Percentiles rank a stretch among this genome's conserved stretches.
phyloP scores from a whole-genome alignment of 1,140 invertebrate genomes.

The Harlomillsia oculata region DNA sequence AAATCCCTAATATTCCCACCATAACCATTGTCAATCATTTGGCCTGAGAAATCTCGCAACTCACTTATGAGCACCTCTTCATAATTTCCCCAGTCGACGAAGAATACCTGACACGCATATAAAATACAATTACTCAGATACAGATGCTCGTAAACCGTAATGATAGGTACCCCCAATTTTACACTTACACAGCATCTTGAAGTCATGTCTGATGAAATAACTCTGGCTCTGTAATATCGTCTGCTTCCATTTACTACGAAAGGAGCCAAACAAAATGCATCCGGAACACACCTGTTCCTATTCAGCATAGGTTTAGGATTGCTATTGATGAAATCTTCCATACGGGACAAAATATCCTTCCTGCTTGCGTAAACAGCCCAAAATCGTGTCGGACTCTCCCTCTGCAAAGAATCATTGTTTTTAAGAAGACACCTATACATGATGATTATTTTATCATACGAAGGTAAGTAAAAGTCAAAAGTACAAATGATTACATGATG shows the following conservation, averaged over 20 bases:
- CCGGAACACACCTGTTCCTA: neutral
- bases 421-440: too few relatives aligned
- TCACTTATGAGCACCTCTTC: slow-evolving; percentile 30
- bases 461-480: neutral
- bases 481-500: neutral
- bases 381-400: slow-evolving; percentile 27
- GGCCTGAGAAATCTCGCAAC: slow-evolving; percentile 5
- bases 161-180: too few relatives aligned
- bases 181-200: too few relatives aligned
- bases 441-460: too few relatives aligned
- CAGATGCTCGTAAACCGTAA: too few relatives aligned
- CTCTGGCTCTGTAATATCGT: too few relatives aligned
- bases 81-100: slow-evolving; percentile 68
- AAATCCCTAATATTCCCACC: neutral
- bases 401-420: slow-evolving; percentile 19
- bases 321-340: slow-evolving; percentile 7
- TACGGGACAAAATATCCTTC: neutral
- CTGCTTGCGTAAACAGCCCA: slow-evolving; percentile 15
- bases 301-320: neutral
- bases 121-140: too few relatives aligned
- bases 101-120: slow-evolving; percentile 56
- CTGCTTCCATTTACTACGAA: too few relatives aligned
- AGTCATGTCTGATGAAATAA: too few relatives aligned
- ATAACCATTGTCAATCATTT: neutral
- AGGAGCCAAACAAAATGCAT: slow-evolving; percentile 23